Evolutionary conservation across 1,140 invertebrate species (phyloP).

Genomic region (Neodiprion fabricii): DNA sequence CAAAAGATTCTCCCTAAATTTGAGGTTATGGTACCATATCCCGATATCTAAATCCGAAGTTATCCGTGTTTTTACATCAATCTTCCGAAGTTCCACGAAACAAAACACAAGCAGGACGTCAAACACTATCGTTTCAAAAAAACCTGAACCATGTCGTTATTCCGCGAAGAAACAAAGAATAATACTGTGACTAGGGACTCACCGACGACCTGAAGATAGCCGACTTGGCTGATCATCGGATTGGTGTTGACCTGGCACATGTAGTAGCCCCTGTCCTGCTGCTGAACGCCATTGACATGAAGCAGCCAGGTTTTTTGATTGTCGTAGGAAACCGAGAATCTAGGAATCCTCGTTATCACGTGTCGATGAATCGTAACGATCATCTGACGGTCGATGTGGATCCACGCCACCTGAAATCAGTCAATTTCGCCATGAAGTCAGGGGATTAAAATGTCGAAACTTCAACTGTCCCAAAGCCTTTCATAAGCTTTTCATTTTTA

Average conservation of each 20-base stretch:
- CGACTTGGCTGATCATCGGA: constrained; percentile 94
- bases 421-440: not conserved
- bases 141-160: too few relatives aligned
- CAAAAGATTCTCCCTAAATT: too few relatives aligned
- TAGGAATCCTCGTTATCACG: constrained; percentile 84
- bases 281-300: constrained; percentile 86
- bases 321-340: constrained; percentile 88
- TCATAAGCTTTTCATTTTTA: too few relatives aligned
- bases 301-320: constrained; percentile 91
- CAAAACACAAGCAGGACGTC: too few relatives aligned
- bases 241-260: constrained; percentile 96
- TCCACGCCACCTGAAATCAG: constrained; percentile 85
- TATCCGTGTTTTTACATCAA: too few relatives aligned
- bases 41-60: too few relatives aligned
- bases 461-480: too few relatives aligned
- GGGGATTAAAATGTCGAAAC: too few relatives aligned
- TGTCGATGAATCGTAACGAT: constrained; percentile 90
- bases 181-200: constrained; percentile 48
- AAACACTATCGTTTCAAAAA: too few relatives aligned
- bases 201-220: constrained; percentile 94
- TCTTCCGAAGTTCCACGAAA: too few relatives aligned
- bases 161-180: too few relatives aligned
- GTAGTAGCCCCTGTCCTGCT: constrained; percentile 88
- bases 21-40: too few relatives aligned
- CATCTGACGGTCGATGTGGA: constrained; percentile 94